Conservation (phyloP, 2,113 vertebrate genomes). For the Ursus arctos region DNA sequence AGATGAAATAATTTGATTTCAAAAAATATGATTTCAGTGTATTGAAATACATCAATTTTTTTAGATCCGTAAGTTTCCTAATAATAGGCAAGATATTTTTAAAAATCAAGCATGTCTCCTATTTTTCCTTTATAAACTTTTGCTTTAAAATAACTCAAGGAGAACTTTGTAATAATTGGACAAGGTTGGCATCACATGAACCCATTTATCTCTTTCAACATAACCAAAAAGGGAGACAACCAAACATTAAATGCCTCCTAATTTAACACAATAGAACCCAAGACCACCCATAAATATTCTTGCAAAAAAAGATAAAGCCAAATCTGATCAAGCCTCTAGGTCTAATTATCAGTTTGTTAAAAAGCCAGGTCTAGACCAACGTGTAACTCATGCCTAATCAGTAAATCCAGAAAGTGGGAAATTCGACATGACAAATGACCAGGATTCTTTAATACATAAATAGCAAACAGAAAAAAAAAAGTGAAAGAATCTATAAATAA, state of each 20-base stretch:
- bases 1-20: background rate
- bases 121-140: background rate
- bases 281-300: background rate
- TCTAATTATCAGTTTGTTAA: conserved; percentile 16
- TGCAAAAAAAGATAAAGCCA: background rate
- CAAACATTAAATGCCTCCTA: background rate
- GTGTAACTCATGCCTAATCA: background rate
- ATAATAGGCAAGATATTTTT: background rate
- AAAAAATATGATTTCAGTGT: background rate
- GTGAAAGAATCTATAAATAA: background rate
- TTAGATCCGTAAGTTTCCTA: background rate
- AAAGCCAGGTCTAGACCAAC: background rate
- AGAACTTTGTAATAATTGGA: background rate
- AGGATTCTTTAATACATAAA: conserved; percentile 43
- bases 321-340: background rate
- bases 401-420: conserved; percentile 3
- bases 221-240: background rate
- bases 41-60: background rate
- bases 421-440: background rate
- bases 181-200: background rate
- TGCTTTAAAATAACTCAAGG: background rate
- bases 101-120: background rate
- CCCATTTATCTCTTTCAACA: background rate
- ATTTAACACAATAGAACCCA: background rate
- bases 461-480: background rate